Evolutionary conservation across 2,888 invertebrate species (phyloP).

Genomic region (Acanthosepion lycidas): DNA sequence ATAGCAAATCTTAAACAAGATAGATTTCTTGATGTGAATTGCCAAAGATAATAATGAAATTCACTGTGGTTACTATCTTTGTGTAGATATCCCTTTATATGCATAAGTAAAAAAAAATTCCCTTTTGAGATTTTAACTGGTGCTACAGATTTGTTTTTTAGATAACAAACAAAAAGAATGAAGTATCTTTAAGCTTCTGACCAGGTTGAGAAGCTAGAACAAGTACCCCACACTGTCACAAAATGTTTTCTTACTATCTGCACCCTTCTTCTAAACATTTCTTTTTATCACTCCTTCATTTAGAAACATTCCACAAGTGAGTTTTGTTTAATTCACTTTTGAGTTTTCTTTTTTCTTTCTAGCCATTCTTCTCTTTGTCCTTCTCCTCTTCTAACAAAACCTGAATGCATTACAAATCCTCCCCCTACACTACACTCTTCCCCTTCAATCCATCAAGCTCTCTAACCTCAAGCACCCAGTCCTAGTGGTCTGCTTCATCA

Average conservation of each 20-base stretch:
- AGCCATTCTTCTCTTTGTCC: no score
- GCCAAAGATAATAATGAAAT: not conserved
- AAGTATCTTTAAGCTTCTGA: not conserved
- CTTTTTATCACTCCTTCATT: not conserved
- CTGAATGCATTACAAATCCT: no score
- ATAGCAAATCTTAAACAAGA: not conserved
- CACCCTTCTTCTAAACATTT: not conserved
- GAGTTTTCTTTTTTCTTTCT: not conserved
- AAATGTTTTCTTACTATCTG: not conserved
- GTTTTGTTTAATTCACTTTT: not conserved
- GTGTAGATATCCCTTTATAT: not conserved
- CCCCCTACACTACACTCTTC: not conserved
- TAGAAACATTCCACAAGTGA: not conserved
- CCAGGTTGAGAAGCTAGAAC: not conserved
- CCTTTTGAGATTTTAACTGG: no score
- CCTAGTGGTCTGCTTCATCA: conserved; percentile 14
- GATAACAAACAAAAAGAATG: not conserved
- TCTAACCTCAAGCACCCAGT: not conserved
- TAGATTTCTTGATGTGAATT: not conserved
- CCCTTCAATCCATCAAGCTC: not conserved
- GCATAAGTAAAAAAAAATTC: not conserved
- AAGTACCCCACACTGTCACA: not conserved
- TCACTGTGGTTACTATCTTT: not conserved
- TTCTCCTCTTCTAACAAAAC: no score
- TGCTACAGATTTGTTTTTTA: not conserved